Evolutionary conservation across 2,888 invertebrate genomes (phyloP), one percentile per base, ranked within the genome.

Genomic region (Cephus runcator): DNA sequence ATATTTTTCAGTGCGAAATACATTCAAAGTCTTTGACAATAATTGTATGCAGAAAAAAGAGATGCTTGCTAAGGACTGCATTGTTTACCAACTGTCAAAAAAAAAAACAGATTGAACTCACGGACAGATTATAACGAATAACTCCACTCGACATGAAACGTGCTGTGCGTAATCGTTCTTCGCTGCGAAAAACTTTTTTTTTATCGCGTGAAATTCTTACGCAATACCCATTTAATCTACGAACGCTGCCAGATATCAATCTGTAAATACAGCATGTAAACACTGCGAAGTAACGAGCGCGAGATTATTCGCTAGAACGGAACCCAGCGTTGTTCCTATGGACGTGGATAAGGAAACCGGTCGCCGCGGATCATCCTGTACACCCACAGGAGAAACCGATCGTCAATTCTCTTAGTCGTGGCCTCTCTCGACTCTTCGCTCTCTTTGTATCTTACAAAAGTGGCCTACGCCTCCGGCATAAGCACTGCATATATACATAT

Each of bases 361-460:
- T 56, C 40, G 40, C 9, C 23, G 40, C 40, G 40, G 40, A 56
- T 56, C 40, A 56, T 56, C 40, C 23, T 56, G 40, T 15, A 56
- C 40, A 56, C 40, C 40, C 40, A 56, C 40, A 56, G 40, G 40
- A 56, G 40, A 56, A 56, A 56, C 40, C 40, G 40, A 56, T 23
- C 40, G 23, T 56, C 40, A 56, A 56, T 56, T 56, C 40, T 56
- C 23, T 56, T 6, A 56, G 40, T 56, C 40, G 23, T 23, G 34
- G 71, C 71, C 71, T 71, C 71, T 71, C 71, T 30, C 31, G 71
- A 71, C 33, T 31, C 71, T 31, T 71, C 71, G 31, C 23, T 71
- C 71, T 71, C 71, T 71, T 71, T 71, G 71, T 71, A 71, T 11
- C 31, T 34, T 34, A 30, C 71, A 71, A 71, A 71, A 71, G 71